phyloP scores from a whole-genome alignment of 2,797 vertebrate species.

The Poecile montanus region DNA sequence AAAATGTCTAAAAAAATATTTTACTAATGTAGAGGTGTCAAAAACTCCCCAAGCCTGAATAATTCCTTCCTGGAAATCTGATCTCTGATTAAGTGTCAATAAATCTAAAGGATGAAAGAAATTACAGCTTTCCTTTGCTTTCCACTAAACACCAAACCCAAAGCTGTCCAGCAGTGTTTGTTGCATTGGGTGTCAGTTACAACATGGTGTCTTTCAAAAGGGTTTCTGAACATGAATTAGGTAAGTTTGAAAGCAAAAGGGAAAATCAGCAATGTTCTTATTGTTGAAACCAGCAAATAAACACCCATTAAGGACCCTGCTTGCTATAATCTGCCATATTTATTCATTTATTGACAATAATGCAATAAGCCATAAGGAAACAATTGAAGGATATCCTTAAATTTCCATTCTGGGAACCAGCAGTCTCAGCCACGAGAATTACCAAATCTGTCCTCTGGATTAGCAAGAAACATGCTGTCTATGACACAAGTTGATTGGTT shows the following conservation, averaged over 20 bases:
- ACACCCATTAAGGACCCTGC: not conserved
- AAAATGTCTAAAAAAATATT: not conserved
- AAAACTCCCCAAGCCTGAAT: not conserved
- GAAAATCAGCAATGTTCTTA: not conserved
- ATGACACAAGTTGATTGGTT: not conserved
- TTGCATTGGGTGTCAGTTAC: not conserved
- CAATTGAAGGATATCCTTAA: not conserved
- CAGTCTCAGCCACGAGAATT: not conserved
- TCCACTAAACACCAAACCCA: not conserved
- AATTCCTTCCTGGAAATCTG: not conserved
- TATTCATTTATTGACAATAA: not conserved
- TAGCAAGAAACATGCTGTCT: not conserved
- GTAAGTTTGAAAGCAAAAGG: not conserved
- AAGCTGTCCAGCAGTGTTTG: not conserved
- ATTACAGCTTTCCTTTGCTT: not conserved
- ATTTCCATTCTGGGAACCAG: not conserved
- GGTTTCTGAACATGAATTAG: not conserved
- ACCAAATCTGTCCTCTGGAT: not conserved
- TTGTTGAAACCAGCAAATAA: not conserved
- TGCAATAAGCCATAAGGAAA: not conserved
- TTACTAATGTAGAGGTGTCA: not conserved
- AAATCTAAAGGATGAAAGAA: constrained; percentile 12
- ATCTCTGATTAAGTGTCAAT: constrained; percentile 10
- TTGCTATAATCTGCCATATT: not conserved
- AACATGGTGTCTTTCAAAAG: not conserved